A percentile compares a stretch with the other conserved stretches of the same genome.
Evolutionary conservation across 1,140 invertebrate species (phyloP).

Genomic region (Drosophila erecta): DNA sequence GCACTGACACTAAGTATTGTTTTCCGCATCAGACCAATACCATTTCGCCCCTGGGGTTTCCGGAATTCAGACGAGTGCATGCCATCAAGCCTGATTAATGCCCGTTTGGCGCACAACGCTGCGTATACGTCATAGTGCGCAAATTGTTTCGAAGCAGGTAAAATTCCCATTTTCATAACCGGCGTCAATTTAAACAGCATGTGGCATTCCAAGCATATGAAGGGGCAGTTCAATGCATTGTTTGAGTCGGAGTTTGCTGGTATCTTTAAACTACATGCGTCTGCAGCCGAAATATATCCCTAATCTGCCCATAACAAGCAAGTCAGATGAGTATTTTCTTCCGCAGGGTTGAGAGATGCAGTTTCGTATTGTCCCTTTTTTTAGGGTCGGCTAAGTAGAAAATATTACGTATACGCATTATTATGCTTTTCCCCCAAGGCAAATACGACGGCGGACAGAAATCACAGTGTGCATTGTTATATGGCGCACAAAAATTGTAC

Average conservation of each 20-base stretch:
- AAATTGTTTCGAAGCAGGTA: neutral
- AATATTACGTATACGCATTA: slow-evolving; percentile 62
- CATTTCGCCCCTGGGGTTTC: slow-evolving; percentile 2
- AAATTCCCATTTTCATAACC: neutral
- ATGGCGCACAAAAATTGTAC: slow-evolving; percentile 48
- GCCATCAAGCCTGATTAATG: slow-evolving; percentile 56
- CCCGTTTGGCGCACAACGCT: slow-evolving; percentile 38
- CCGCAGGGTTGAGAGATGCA: neutral
- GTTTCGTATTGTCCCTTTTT: slow-evolving; percentile 35
- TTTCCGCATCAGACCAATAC: slow-evolving; percentile 8
- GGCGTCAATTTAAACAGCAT: neutral
- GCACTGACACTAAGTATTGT: slow-evolving; percentile 40
- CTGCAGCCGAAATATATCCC: slow-evolving; percentile 17
- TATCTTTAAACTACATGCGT: slow-evolving; percentile 1
- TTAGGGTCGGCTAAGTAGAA: slow-evolving; percentile 53
- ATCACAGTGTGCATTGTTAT: slow-evolving; percentile 65
- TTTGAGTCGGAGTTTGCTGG: neutral
- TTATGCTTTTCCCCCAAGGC: slow-evolving; percentile 35
- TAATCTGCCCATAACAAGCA: slow-evolving; percentile 30
- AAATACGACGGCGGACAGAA: slow-evolving; percentile 32
- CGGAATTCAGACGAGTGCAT: slow-evolving; percentile 25
- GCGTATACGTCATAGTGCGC: slow-evolving; percentile 57
- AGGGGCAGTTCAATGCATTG: neutral
- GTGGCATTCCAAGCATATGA: no score
- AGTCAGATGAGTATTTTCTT: slow-evolving; percentile 8